Conservation (phyloP, 2,113 vertebrate genomes). For the Neolamprologus longior region DNA sequence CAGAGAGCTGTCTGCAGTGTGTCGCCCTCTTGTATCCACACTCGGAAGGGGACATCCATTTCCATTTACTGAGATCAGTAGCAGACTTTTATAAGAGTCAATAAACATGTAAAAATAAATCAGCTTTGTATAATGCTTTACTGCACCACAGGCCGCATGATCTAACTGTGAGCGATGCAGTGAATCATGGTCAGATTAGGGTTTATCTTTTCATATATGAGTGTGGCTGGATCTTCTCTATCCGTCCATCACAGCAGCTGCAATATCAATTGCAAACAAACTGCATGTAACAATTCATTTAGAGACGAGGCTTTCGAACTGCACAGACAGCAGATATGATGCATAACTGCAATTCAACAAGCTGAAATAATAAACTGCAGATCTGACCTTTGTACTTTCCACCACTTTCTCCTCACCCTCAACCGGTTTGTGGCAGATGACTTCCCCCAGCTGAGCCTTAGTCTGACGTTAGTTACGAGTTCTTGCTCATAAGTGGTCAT, state of each 20-base stretch:
- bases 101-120: neutral
- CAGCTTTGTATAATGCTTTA: neutral
- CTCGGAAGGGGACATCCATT: neutral
- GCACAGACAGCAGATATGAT: neutral
- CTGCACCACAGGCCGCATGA: fast-evolving
- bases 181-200: neutral
- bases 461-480: neutral
- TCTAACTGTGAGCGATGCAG: neutral
- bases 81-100: neutral
- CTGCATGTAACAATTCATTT: neutral
- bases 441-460: neutral
- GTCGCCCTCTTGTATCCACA: neutral
- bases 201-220: neutral
- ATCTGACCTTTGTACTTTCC: neutral
- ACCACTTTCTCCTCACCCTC: neutral
- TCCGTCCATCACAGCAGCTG: neutral
- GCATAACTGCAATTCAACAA: neutral
- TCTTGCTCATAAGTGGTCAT: neutral
- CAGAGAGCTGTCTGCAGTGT: neutral
- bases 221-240: neutral
- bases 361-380: neutral
- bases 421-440: neutral
- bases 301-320: neutral
- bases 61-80: neutral
- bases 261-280: neutral